Conservation (phyloP, 2,888 invertebrate species). For the Erpobdella octoculata region DNA sequence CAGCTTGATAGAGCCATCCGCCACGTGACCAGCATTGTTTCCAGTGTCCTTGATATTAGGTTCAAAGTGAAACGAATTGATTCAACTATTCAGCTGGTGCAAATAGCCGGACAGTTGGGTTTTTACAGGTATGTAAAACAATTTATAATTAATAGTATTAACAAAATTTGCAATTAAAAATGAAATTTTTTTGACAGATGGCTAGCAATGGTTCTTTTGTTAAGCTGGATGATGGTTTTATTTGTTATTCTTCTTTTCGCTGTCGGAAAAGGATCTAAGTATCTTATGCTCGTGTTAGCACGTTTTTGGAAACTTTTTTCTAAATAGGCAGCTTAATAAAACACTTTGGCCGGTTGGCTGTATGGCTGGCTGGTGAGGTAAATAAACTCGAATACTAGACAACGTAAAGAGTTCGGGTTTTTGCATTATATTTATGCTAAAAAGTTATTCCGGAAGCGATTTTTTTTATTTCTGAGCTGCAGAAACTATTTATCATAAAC, state of each 20-base stretch:
- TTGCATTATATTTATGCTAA: no score
- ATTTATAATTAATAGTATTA: neutral
- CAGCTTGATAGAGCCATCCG: slow-evolving; percentile 5
- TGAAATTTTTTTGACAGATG: slow-evolving; percentile 26
- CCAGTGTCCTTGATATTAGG: slow-evolving; percentile 20
- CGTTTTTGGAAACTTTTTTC: neutral
- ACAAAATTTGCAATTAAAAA: neutral
- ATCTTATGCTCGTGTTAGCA: slow-evolving; percentile 36
- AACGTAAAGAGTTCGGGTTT: neutral
- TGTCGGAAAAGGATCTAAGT: slow-evolving; percentile 37
- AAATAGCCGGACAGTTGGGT: slow-evolving; percentile 9
- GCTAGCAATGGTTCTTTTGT: slow-evolving; percentile 34
- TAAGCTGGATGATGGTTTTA: slow-evolving; percentile 36
- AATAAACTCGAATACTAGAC: no score
- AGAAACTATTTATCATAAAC: no score
- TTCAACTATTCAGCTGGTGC: slow-evolving; percentile 18
- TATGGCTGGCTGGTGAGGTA: neutral
- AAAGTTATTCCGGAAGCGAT: no score
- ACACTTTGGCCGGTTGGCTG: neutral
- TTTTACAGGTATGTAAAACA: slow-evolving; percentile 23
- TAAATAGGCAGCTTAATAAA: no score
- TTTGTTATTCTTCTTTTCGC: slow-evolving; percentile 36
- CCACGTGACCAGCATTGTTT: slow-evolving; percentile 21
- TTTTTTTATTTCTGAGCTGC: no score
- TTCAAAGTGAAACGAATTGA: slow-evolving; percentile 24